Evolutionary conservation across 2,797 vertebrate genomes (phyloP).

Genomic region (Tauraco hartlaubi): DNA sequence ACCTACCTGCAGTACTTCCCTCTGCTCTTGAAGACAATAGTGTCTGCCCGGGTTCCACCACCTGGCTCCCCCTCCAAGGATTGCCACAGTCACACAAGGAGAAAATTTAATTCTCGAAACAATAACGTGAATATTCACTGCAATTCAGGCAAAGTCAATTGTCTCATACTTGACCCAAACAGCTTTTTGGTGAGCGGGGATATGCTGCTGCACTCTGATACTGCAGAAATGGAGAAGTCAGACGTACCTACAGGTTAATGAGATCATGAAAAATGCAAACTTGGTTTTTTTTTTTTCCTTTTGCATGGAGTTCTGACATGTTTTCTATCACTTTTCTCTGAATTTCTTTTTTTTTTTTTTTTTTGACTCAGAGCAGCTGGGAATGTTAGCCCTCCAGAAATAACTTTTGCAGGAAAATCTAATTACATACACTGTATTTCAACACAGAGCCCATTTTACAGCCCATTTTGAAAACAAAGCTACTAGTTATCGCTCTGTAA

Average conservation of each 20-base stretch:
- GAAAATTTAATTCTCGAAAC: neutral
- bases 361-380: neutral
- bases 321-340: neutral
- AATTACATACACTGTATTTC: neutral
- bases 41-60: neutral
- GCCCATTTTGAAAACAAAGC: constrained; percentile 10
- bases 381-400: constrained; percentile 1
- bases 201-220: neutral
- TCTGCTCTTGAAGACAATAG: neutral
- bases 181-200: neutral
- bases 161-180: neutral
- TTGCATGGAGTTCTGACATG: neutral
- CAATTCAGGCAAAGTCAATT: neutral
- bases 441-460: neutral
- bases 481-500: neutral
- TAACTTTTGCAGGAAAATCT: neutral
- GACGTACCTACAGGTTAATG: neutral
- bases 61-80: neutral
- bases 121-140: neutral
- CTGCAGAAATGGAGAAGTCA: neutral
- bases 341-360: neutral
- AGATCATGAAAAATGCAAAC: neutral
- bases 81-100: neutral
- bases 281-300: neutral
- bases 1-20: neutral